Base-by-base conservation (phyloP, 2,113 vertebrate species). In the Tauraco erythrolophus region DNA sequence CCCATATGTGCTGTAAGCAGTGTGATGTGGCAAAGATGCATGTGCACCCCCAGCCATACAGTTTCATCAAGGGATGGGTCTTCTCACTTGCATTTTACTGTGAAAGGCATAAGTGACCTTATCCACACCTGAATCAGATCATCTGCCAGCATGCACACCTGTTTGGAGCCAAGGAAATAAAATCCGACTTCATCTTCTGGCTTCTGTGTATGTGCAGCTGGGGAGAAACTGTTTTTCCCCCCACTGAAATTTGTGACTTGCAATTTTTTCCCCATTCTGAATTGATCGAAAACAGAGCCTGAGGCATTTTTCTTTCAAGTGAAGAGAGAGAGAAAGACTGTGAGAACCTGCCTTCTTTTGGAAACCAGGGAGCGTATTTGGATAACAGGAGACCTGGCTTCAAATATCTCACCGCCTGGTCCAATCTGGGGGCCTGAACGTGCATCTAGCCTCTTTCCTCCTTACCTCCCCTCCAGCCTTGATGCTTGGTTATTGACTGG, bases 381-480 rank as follows among this genome's bases (percentile, higher is more conserved):
- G 12, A 24, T 79, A 51, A 57, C 1, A 1, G 37, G 37, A 88
- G 60, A 74, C 54, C 33, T 46, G 41, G 19, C 68, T 95, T 87
- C 80, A 65, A 24, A 58, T 66, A 48, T 28, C 41, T 45, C 76
- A 46, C 22, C 6, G 2, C 15, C 9, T 86, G 28, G 18, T 74
- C 54, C n/a, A 56, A 9, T 2, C 0, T 66, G 14, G 1, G 5
- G 8, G 9, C n/a, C 27, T 88, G 79, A 83, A 53, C 1, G 1
- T 41, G 12, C 14, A 21, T 66, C 62, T 80, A 66, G 11, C 17
- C 25, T 56, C 5, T 86, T 84, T 61, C 15, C 31, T 80, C 18
- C 76, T 69, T 68, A 35, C 24, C 9, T 65, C 8, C 19, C 12
- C 22, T 80, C 25, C 71, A 88, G 58, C 33, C 28, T 66, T 54